Evolutionary conservation across 1,140 invertebrate genomes (phyloP).

Genomic region (Microplitis demolitor): DNA sequence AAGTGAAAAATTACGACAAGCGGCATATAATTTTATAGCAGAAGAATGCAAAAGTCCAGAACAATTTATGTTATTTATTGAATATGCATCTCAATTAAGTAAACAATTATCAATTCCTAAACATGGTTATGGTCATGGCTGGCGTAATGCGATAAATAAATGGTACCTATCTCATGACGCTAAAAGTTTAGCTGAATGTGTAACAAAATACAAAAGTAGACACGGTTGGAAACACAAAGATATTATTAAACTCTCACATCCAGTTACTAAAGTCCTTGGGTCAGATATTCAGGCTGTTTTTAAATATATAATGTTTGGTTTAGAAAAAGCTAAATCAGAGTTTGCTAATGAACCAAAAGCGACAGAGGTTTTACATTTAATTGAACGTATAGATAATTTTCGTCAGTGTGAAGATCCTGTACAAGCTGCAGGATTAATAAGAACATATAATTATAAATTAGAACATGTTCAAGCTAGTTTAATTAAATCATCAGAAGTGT

Average conservation of each 20-base stretch:
- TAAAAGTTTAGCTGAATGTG: constrained; percentile 65
- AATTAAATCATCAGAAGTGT: constrained; percentile 69
- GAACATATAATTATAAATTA: constrained; percentile 61
- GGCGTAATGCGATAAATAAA: constrained; percentile 63
- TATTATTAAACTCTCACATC: constrained; percentile 69
- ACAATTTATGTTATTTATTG: constrained; percentile 67
- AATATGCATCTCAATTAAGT: constrained; percentile 63
- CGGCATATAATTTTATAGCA: constrained; percentile 57
- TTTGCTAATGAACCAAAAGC: constrained; percentile 51
- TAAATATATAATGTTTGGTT: constrained; percentile 62
- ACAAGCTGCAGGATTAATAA: constrained; percentile 60
- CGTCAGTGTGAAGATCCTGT: constrained; percentile 65
- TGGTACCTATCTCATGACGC: constrained; percentile 68
- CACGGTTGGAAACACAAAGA: constrained; percentile 74
- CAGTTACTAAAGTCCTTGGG: not conserved
- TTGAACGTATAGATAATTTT: constrained; percentile 66
- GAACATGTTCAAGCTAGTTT: constrained; percentile 72
- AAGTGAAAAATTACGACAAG: constrained; percentile 53
- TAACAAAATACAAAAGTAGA: constrained; percentile 67
- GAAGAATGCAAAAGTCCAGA: constrained; percentile 58
- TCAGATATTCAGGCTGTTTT: constrained; percentile 53
- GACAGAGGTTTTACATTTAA: constrained; percentile 62
- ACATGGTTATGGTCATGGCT: constrained; percentile 68
- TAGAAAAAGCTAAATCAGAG: constrained; percentile 60
- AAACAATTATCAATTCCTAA: constrained; percentile 27